Evolutionary conservation across 1,140 invertebrate genomes (phyloP), one percentile per base, ranked within the genome.

Genomic region (Lasaia peninsularis): DNA sequence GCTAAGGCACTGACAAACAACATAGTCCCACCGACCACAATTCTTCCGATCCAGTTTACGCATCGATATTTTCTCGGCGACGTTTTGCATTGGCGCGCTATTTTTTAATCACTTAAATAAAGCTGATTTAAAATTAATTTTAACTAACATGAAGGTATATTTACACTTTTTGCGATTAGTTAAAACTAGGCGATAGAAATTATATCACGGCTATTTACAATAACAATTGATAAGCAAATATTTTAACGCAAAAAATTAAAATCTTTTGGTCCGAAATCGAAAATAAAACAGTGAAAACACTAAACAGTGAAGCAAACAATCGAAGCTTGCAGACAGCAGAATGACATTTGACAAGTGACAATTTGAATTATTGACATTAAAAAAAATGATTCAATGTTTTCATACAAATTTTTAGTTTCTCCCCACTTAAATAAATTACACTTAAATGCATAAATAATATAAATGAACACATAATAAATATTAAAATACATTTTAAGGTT

Each of bases 1-100:
- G 80, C 79, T 78, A 88, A 81, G 78, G 79, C 86, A 86, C 83
- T 79, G 69, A 88, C 68, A 74, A 88, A 81, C 73, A 88, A 80
- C 86, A 88, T 88, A 83, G 73, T 86, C 76, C 81, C 80, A 75
- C 76, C 75, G 63, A 74, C 67, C 63, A 73, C 67, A 65, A 71
- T 67, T 56, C 61, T 73, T 65, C 69, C 72, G 63, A 65, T 75
- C 65, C 67, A 69, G 63, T 74, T 74, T 72, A 76, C 63, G 75
- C 84, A 88, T 88, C 80, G 85, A 80, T 73, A 75, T 69, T 68
- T 66, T 68, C 74, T 56, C 60, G 70, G 49, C 60, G 63, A 70
- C 73, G 67, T 75, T 75, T 78, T 59, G 75, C 81, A 85, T 85
- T 85, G 78, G 81, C 66, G 67, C 67, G 70, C 69, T 71, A 67